Evolutionary conservation across 2,888 invertebrate genomes (phyloP).

Genomic region (Lysandra coridon): DNA sequence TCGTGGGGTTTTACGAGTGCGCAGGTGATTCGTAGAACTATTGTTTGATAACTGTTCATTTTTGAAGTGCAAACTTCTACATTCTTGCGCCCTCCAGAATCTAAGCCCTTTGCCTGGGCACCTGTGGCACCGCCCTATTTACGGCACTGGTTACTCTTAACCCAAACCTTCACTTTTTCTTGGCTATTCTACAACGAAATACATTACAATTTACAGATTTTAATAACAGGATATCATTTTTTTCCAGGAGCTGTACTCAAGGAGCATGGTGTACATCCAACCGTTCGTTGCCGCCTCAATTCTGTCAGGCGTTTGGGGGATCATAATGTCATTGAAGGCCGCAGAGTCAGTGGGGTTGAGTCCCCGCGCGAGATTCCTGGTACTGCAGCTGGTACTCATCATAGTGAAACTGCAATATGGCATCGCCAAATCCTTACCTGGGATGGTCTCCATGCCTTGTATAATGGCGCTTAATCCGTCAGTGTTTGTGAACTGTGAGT

Average conservation of each 20-base stretch:
- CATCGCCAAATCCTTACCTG: constrained; percentile 78
- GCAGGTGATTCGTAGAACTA: not conserved
- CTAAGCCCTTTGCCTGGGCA: no score
- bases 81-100: no score
- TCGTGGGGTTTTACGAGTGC: not conserved
- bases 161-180: no score
- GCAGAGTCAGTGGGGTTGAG: constrained; percentile 65
- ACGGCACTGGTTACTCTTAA: no score
- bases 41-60: no score
- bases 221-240: not conserved
- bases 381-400: constrained; percentile 83
- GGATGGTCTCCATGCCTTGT: constrained; percentile 81
- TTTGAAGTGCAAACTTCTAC: no score
- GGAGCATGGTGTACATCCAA: constrained; percentile 82
- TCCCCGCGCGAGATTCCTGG: constrained; percentile 76
- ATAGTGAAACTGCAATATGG: constrained; percentile 85
- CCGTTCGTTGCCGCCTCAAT: constrained; percentile 84
- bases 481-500: constrained; percentile 83
- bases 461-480: constrained; percentile 83
- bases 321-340: constrained; percentile 81
- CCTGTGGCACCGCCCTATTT: no score
- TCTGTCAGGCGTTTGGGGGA: constrained; percentile 84
- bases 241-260: constrained; percentile 78
- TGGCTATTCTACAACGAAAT: no score
- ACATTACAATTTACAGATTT: no score